A percentile compares a stretch with the other conserved stretches of the same genome.
phyloP scores from a whole-genome alignment of 2,113 vertebrate genomes.

The Aegypius monachus region DNA sequence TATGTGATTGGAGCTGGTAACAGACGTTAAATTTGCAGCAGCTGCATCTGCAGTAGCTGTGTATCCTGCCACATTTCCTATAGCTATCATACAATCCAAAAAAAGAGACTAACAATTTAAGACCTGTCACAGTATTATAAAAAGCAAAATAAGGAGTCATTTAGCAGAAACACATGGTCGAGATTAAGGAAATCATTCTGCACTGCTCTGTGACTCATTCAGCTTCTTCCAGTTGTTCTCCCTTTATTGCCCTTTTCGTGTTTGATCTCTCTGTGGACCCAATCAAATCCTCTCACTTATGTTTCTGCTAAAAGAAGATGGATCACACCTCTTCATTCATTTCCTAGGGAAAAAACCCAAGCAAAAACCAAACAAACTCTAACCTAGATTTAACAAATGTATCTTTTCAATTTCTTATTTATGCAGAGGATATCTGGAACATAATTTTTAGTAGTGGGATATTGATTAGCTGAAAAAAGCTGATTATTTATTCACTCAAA shows the following conservation, averaged over 20 bases:
- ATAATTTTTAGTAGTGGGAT: neutral
- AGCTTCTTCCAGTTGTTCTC: neutral
- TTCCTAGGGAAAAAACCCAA: neutral
- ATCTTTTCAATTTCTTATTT: neutral
- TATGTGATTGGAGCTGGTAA: neutral
- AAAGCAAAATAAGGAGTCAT: slow-evolving; percentile 30
- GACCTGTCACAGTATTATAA: neutral
- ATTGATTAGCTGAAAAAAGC: neutral
- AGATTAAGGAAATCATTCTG: slow-evolving; percentile 17
- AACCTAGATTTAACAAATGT: neutral
- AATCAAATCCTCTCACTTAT: neutral
- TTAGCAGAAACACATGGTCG: slow-evolving; percentile 13
- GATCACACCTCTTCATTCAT: slow-evolving; percentile 4
- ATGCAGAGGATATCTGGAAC: neutral
- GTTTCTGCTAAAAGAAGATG: neutral
- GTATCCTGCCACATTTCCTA: neutral
- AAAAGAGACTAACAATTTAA: neutral
- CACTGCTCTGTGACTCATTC: neutral
- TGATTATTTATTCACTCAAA: neutral
- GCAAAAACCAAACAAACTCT: neutral
- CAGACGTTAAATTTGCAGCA: neutral
- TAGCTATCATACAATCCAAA: neutral
- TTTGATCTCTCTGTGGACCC: slow-evolving; percentile 1
- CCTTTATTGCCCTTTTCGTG: neutral
- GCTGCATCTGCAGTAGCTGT: neutral